Evolutionary conservation across 2,797 vertebrate genomes (phyloP), one percentile per base, ranked within the genome.

Genomic region (Sebastes glaucus): DNA sequence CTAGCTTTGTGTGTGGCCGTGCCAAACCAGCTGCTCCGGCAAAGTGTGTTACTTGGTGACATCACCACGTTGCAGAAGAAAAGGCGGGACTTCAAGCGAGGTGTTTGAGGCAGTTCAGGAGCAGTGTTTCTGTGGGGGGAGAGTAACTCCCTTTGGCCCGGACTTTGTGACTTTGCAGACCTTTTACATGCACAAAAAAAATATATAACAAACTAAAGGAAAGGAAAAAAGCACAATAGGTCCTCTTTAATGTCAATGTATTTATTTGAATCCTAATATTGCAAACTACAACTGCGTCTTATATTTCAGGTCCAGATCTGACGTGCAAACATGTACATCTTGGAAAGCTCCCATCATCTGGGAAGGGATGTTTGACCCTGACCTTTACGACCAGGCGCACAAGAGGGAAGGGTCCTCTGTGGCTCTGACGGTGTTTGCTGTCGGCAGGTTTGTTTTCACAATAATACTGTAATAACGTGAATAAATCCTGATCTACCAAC

Each of bases 261-360:
- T 46, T 65, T 46, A 64, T 42, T 65, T 65, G 20, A 16, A 65
- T 65, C 9, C 10, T 20, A 25, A 18, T 25, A 65, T 20, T 42
- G 35, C 16, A 23, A 63, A 30, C 27, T 62, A 22, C 11, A 62
- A 62, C 18, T 20, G 20, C 49, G 0, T 63, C 20, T 53, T 42
- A 10, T 60, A 3, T 65, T 84, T 77, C 80, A 97, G 96, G 88
- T 88, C 90, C 71, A 92, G 94, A 69, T 7, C 4, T 18, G 94
- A 97, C 1, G 94, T 97, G 33, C 93, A 89, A 76, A 96, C 96
- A 1, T 96, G 95, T 81, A 96, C 96, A 1, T 30, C 75, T 22
- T 97, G 96, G 96, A 92, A 88, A 0, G 94, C 96, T 8, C 95
- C 96, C 3, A 90, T 96, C 68, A 91, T 96, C 70, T 96, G 96